Base-by-base conservation (phyloP, 2,113 vertebrate genomes). In the Phyllostomus discolor region DNA sequence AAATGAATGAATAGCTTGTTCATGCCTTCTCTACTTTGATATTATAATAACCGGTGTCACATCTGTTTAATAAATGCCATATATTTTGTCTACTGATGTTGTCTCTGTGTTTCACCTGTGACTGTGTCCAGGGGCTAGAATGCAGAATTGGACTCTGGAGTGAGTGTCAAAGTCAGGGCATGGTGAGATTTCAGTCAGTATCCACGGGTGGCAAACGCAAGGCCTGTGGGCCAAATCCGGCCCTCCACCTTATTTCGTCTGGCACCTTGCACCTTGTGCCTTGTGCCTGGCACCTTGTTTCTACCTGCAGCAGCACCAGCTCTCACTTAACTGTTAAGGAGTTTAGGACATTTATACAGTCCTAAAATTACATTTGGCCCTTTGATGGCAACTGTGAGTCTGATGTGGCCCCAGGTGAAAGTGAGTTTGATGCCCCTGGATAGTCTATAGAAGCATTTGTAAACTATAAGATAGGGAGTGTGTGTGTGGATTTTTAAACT, bases 41-140 rank as follows among this genome's bases (percentile, higher is more conserved):
- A 85, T 83, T 85, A 73, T 57, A 95, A 96, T 64, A 94, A 96
- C 62, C 90, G 35, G 24, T 82, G 17, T 78, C 62, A 91, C 78
- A 64, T 83, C 69, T 90, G 82, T 97, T 96, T 97, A 96, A 70
- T 96, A 96, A 97, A 97, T 57, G 78, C 50, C 57, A 48, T 97
- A 17, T 1, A 41, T 98, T 98, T 98, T 97, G 26, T 98, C 87
- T 97, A 94, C 28, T 81, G 69, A 26, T 90, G 70, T 28, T 92
- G 62, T 91, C 85, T 80, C 90, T 93, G 50, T 76, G 76, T 80
- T 91, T 83, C 28, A 72, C 79, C 70, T 2, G 5, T 50, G 64
- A 28, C 54, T 2, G 10, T 26, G 26, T 70, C 62, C 70, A 84
- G 88, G 20, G 28, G 35, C 12, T 46, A n/a, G 43, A 80, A 5